Evolutionary conservation across 2,113 vertebrate genomes (phyloP).

Genomic region (Bagarius yarrelli): DNA sequence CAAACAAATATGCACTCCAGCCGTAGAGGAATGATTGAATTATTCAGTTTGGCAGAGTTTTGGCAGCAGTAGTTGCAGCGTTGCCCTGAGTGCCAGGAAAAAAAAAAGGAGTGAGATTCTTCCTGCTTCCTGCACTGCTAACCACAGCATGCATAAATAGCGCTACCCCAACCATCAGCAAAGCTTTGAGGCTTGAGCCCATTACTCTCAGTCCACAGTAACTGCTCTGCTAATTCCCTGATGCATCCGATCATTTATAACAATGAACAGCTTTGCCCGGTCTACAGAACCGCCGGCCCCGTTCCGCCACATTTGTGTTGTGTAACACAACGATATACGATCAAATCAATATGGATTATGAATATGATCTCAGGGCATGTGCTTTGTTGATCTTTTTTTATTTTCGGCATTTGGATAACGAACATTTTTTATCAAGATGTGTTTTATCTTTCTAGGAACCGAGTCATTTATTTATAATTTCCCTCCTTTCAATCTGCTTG

Average conservation of each 20-base stretch:
- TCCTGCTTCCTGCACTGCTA: slow-evolving; percentile 79
- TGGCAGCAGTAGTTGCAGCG: slow-evolving; percentile 73
- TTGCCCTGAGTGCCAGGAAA: slow-evolving; percentile 71
- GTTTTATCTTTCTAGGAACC: slow-evolving; percentile 35
- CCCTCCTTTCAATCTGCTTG: slow-evolving; percentile 12
- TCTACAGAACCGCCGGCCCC: slow-evolving; percentile 36
- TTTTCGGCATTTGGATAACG: slow-evolving; percentile 31
- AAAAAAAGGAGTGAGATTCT: slow-evolving; percentile 60
- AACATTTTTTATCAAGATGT: slow-evolving; percentile 14
- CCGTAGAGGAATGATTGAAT: slow-evolving; percentile 72
- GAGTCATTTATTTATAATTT: slow-evolving; percentile 48
- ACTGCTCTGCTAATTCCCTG: slow-evolving; percentile 73
- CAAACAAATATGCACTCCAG: slow-evolving; percentile 70
- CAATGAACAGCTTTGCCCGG: slow-evolving; percentile 43
- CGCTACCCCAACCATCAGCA: slow-evolving; percentile 63
- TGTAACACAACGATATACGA: slow-evolving; percentile 48
- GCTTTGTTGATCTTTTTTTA: slow-evolving; percentile 43
- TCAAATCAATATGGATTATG: slow-evolving; percentile 53
- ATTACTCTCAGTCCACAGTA: slow-evolving; percentile 71
- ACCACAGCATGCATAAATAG: slow-evolving; percentile 80
- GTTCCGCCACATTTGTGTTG: slow-evolving; percentile 43
- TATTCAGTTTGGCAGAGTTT: slow-evolving; percentile 77
- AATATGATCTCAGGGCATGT: slow-evolving; percentile 47
- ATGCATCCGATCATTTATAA: slow-evolving; percentile 57
- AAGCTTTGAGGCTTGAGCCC: slow-evolving; percentile 65